Evolutionary conservation across 2,888 invertebrate genomes (phyloP).

Genomic region (Parnassius orleans): DNA sequence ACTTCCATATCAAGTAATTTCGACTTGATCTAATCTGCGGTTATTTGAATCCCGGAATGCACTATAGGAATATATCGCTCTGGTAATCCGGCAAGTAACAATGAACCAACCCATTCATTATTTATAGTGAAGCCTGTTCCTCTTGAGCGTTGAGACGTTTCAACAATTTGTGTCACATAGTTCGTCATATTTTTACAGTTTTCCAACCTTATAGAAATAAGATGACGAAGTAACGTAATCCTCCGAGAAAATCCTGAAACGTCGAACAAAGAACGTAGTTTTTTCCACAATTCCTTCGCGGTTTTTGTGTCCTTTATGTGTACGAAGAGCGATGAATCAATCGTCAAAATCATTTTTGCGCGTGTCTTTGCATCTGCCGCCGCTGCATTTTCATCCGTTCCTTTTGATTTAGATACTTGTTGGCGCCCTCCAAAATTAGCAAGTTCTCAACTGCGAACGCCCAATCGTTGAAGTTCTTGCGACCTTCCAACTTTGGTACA

Average conservation of each 20-base stretch:
- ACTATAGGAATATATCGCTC: too few species aligned
- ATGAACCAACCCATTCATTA: too few species aligned
- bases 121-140: slow-evolving; percentile 31
- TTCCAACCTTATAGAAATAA: slow-evolving; percentile 33
- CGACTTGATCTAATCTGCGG: too few species aligned
- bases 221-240: slow-evolving; percentile 30
- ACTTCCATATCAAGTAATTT: too few species aligned
- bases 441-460: slow-evolving; percentile 33
- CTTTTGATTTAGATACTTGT: slow-evolving; percentile 6
- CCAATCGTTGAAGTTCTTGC: slow-evolving; percentile 34
- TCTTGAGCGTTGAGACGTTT: slow-evolving; percentile 30
- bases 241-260: slow-evolving; percentile 31
- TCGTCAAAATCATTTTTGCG: slow-evolving; percentile 20
- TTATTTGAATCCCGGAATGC: too few species aligned
- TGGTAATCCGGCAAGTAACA: too few species aligned
- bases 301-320: slow-evolving; percentile 10
- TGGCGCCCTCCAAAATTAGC: slow-evolving; percentile 29
- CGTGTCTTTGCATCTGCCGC: slow-evolving; percentile 23
- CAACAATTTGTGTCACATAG: slow-evolving; percentile 32
- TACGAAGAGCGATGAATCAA: slow-evolving; percentile 23
- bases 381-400: background rate
- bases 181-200: slow-evolving; percentile 31
- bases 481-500: slow-evolving; percentile 31
- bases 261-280: slow-evolving; percentile 32
- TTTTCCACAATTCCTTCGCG: slow-evolving; percentile 32